These are phyloP conservation scores for Cryptotermes secundus DNA, from an alignment of 1,140 invertebrate genomes.

Conservation along the genomic window DNA sequence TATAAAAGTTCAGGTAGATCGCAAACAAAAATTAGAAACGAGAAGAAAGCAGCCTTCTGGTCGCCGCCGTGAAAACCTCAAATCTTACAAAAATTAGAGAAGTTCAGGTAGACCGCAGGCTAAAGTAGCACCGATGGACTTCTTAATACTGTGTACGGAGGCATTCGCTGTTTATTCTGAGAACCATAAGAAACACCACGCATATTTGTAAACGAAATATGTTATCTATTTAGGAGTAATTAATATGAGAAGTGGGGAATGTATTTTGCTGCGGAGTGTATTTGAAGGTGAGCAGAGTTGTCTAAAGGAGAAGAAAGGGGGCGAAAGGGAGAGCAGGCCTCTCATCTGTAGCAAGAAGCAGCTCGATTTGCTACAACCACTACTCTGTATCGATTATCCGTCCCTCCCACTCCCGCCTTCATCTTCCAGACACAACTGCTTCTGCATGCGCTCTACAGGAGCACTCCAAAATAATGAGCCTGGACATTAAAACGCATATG, in stretches of 20 bases:
- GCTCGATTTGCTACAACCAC: conserved; percentile 12
- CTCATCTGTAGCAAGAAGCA: neutral
- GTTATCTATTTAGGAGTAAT: neutral
- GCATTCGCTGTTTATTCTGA: too few species aligned
- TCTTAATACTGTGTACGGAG: too few species aligned
- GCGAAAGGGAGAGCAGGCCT: neutral
- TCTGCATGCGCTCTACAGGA: conserved; percentile 11
- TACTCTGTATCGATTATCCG: neutral
- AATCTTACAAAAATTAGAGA: too few species aligned
- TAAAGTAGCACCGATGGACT: too few species aligned
- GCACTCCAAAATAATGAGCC: neutral
- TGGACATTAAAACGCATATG: neutral
- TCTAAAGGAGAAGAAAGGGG: neutral
- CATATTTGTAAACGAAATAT: too few species aligned
- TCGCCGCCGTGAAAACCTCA: too few species aligned
- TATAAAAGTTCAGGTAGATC: too few species aligned
- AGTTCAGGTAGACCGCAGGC: too few species aligned
- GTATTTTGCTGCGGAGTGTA: neutral
- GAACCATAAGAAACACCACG: too few species aligned
- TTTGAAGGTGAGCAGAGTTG: neutral
- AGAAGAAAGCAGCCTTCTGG: too few species aligned
- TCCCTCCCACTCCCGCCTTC: neutral
- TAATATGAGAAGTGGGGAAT: neutral
- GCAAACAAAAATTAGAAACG: too few species aligned
- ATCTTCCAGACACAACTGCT: conserved; percentile 5